Evolutionary conservation across 2,113 vertebrate species (phyloP).

Genomic region (Labrus mixtus): DNA sequence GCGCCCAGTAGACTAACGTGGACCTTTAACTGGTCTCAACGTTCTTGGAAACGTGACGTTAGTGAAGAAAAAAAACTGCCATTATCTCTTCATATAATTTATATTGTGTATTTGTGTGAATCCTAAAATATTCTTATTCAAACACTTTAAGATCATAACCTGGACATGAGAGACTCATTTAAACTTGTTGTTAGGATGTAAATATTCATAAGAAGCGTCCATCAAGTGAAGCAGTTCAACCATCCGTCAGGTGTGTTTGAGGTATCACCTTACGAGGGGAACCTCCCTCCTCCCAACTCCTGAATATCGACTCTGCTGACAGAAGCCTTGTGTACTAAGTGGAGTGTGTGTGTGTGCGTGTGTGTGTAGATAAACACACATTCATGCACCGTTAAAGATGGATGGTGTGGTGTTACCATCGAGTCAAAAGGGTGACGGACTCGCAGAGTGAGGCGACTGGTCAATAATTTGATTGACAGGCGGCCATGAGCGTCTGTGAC

Average conservation of each 20-base stretch:
- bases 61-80: too few species aligned
- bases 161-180: too few species aligned
- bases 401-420: not conserved
- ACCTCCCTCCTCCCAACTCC: conserved; percentile 15
- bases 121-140: not conserved
- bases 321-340: not conserved
- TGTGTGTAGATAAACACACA: conserved; percentile 6
- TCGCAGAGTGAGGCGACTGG: not conserved
- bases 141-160: too few species aligned
- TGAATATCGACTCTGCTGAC: conserved; percentile 62
- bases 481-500: conserved; percentile 28
- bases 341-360: not conserved
- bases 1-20: too few species aligned
- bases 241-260: conserved; percentile 39
- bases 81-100: too few species aligned
- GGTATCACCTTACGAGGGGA: conserved; percentile 53
- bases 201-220: too few species aligned
- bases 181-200: too few species aligned
- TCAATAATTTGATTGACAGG: conserved; percentile 44
- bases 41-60: too few species aligned
- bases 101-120: too few species aligned
- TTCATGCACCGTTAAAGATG: not conserved
- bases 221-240: not conserved
- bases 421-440: conserved; percentile 21
- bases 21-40: too few species aligned